Percentiles rank a stretch among this genome's conserved stretches.
Conservation (phyloP, 1,140 invertebrate species). For the Scaptomyza hsui region DNA sequence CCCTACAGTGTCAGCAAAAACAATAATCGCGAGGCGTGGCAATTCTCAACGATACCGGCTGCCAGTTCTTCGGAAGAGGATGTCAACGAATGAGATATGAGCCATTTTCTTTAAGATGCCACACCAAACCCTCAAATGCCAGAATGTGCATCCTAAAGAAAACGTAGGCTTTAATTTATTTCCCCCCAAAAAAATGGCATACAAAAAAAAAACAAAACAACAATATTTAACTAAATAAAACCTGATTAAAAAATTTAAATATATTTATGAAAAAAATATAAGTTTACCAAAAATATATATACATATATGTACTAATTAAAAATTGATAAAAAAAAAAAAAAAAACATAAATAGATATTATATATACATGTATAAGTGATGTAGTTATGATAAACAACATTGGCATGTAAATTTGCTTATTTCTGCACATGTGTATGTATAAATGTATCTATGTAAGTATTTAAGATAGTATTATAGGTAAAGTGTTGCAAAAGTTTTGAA, state of each 20-base stretch:
- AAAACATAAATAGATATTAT: conserved; percentile 8
- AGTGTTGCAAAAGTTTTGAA: conserved; percentile 22
- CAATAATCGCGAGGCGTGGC: conserved; percentile 86
- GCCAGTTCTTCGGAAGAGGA: conserved; percentile 85
- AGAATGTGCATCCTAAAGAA: conserved; percentile 70
- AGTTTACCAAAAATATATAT: conserved; percentile 17
- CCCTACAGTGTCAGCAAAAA: conserved; percentile 84
- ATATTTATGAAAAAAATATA: conserved; percentile 19
- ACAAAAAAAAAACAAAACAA: conserved; percentile 1
- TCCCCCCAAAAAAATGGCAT: conserved; percentile 5
- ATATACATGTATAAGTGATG: conserved; percentile 27
- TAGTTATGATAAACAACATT: conserved; percentile 23
- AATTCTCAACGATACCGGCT: conserved; percentile 87
- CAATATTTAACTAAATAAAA: conserved; percentile 21
- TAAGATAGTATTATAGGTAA: conserved; percentile 48
- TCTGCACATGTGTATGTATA: conserved; percentile 56
- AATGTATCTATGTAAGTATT: conserved; percentile 64
- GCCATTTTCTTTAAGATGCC: conserved; percentile 83
- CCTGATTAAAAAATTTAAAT: conserved; percentile 7
- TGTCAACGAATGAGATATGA: conserved; percentile 84
- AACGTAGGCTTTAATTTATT: conserved; percentile 59
- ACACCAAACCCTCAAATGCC: conserved; percentile 28
- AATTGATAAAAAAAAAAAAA: conserved; percentile 30
- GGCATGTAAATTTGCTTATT: conserved; percentile 61
- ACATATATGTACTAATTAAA: conserved; percentile 1